phyloP scores from a whole-genome alignment of 37 sponge, comb jelly and placozoan genomes.

The Chondrilla cf. caribensis region DNA sequence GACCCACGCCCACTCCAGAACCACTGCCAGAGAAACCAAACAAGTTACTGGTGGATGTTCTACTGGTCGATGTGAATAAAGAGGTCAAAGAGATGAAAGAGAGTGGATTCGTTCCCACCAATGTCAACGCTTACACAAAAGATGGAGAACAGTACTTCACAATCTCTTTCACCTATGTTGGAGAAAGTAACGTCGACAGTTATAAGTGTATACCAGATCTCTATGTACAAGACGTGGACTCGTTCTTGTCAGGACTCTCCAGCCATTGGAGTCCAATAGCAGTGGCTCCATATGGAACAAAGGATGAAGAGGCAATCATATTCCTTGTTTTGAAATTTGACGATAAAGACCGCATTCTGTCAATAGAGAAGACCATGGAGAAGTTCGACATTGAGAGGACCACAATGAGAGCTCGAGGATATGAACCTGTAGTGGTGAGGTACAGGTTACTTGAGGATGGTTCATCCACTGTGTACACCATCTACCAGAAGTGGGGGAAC shows the following conservation, averaged over 20 bases:
- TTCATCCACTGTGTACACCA: neutral
- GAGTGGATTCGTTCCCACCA: slow-evolving; percentile 6
- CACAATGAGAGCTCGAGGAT: neutral
- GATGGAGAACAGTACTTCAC: neutral
- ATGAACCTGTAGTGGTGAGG: neutral
- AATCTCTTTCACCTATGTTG: neutral
- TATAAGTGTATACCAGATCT: neutral
- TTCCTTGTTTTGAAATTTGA: neutral
- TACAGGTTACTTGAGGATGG: neutral
- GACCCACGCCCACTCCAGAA: neutral
- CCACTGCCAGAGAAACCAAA: slow-evolving; percentile 15
- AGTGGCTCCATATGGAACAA: neutral
- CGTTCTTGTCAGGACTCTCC: no score
- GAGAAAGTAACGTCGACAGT: neutral
- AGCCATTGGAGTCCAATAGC: neutral
- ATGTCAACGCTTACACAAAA: neutral
- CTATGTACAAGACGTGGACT: no score
- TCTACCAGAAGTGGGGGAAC: neutral
- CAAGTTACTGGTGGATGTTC: neutral
- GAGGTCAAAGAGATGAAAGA: neutral
- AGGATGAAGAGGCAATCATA: neutral
- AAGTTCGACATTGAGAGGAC: neutral
- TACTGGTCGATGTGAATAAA: neutral
- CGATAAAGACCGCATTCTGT: neutral
- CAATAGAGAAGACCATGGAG: neutral